These are phyloP conservation scores for Eumeta japonica DNA, from an alignment of 1,140 invertebrate genomes.

Conservation along the genomic window DNA sequence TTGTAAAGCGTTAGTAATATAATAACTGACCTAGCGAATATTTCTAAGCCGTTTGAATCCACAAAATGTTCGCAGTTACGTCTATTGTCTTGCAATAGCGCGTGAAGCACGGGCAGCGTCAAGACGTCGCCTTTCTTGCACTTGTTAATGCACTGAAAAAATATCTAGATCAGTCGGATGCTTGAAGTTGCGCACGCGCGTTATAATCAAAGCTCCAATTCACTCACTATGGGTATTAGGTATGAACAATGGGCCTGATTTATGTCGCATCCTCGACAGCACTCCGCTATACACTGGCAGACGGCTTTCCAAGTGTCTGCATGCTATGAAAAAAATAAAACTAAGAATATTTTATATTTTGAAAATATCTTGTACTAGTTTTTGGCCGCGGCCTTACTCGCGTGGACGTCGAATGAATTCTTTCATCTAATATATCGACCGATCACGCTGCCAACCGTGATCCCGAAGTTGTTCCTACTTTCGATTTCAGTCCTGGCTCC, in stretches of 20 bases:
- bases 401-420: too few relatives aligned
- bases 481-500: too few relatives aligned
- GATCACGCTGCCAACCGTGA: too few relatives aligned
- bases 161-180: neutral
- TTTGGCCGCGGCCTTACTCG: neutral
- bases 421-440: too few relatives aligned
- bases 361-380: conserved; percentile 3
- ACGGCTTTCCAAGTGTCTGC: conserved; percentile 33
- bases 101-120: conserved; percentile 21
- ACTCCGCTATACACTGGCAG: conserved; percentile 29
- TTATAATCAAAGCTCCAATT: neutral
- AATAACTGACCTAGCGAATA: conserved; percentile 28
- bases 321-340: conserved; percentile 18
- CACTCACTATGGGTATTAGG: conserved; percentile 31
- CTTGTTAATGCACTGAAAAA: conserved; percentile 29
- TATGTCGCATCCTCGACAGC: conserved; percentile 15
- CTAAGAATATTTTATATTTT: neutral
- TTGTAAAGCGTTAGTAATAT: neutral
- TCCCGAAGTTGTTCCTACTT: too few relatives aligned
- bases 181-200: neutral
- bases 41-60: conserved; percentile 19
- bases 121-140: conserved; percentile 20
- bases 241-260: conserved; percentile 39
- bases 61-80: conserved; percentile 27
- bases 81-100: conserved; percentile 23